phyloP scores from a whole-genome alignment of 2,113 vertebrate genomes.

The Dolichotis patagonum region DNA sequence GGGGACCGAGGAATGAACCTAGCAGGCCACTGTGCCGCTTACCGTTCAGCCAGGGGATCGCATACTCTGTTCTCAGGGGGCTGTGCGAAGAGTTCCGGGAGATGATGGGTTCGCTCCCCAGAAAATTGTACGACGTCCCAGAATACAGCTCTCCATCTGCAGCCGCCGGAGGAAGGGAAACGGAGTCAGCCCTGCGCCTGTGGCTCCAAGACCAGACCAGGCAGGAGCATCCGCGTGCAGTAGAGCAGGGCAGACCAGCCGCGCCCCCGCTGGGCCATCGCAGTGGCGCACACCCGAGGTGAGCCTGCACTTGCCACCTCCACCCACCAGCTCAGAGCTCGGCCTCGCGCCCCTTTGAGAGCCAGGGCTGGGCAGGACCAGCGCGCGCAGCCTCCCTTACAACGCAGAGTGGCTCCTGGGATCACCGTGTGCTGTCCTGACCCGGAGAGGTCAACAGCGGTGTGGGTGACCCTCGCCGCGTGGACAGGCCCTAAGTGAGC shows the following conservation, averaged over 20 bases:
- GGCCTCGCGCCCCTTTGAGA: not conserved
- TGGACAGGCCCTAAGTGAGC: no score
- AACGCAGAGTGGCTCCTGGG: not conserved
- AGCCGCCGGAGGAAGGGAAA: not conserved
- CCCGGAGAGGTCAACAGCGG: fast-evolving
- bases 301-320: not conserved
- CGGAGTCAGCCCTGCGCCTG: not conserved
- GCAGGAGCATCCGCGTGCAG: no score
- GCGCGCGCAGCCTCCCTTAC: not conserved
- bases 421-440: not conserved
- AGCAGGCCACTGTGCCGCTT: conserved; percentile 73
- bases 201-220: not conserved
- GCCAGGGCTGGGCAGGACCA: not conserved
- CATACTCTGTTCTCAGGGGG: conserved; percentile 95
- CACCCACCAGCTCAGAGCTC: not conserved
- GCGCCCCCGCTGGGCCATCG: fast-evolving
- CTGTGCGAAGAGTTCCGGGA: conserved; percentile 93
- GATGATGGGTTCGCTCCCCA: conserved; percentile 98
- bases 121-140: conserved; percentile 95
- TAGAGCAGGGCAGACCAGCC: no score
- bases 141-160: conserved; percentile 97
- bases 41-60: conserved; percentile 98
- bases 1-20: no score
- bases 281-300: no score
- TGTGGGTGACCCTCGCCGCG: not conserved